Evolutionary conservation across 2,888 invertebrate genomes (phyloP), one percentile per base, ranked within the genome.

Genomic region (Dioctria linearis): DNA sequence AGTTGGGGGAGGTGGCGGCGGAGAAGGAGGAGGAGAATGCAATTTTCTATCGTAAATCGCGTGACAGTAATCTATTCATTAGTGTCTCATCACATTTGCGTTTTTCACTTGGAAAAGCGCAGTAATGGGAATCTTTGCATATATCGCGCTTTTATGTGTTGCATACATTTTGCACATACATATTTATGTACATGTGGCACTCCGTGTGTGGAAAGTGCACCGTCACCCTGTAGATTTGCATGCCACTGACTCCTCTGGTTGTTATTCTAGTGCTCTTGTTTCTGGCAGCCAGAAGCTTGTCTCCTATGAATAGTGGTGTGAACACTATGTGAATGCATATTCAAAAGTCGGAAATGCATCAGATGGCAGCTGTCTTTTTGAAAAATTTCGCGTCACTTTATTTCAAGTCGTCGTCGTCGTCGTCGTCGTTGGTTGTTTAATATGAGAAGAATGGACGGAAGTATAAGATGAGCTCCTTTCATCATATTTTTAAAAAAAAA

Each of bases 21-120:
- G 25, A 25, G 25, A 25, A 25, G 63, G 61, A 13, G 76, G 9
- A 46, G 5, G 49, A 5, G 9, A 63, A 49, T 76, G 51, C 46
- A 76, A 51, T 63, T 75, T 59, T 63, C 63, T 51, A 76, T 76
- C 76, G 82, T 81, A 83, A 83, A 84, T 84, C 83, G 84, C 84
- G 83, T 84, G 84, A 84, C 84, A 83, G 83, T 83, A 83, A 84
- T 83, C 84, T 83, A 83, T 84, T 83, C 84, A 84, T 84, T 83
- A 83, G 83, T 84, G 84, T 84, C 84, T 83, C 84, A 83, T 84
- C 83, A 83, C 84, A 83, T 83, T 84, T 82, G 82, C 78, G 80
- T 83, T 83, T 83, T 83, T 83, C 80, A 80, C 82, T 83, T 83
- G 51, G 57, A 78, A 66, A 54, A 59, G 54, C 73, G 73, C 57